phyloP scores from a whole-genome alignment of 2,797 vertebrate genomes.

The Paedocypris micromegethes region DNA sequence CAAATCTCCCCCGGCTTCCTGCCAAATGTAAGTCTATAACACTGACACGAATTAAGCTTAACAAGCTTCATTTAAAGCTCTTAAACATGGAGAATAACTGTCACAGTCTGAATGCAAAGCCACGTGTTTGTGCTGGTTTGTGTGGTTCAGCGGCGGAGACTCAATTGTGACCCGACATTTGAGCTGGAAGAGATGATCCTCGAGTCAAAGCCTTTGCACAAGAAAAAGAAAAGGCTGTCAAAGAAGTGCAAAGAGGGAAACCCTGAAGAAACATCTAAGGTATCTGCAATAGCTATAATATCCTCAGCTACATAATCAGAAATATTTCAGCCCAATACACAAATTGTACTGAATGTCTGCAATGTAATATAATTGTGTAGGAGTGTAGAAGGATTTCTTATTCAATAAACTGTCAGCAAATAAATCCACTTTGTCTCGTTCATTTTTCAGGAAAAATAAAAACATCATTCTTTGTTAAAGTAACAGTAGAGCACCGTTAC shows the following conservation, averaged over 20 bases:
- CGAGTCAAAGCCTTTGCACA: slow-evolving; percentile 95
- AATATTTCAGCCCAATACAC: too few species aligned
- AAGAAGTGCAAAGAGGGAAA: slow-evolving; percentile 79
- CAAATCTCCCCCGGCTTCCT: slow-evolving; percentile 82
- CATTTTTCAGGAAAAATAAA: too few species aligned
- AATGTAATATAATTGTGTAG: too few species aligned
- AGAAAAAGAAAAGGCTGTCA: slow-evolving; percentile 94
- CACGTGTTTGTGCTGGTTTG: neutral
- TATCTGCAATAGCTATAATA: slow-evolving; percentile 44
- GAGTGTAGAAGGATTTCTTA: too few species aligned
- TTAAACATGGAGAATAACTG: neutral
- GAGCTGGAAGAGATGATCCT: slow-evolving; percentile 99
- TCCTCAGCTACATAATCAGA: too few species aligned
- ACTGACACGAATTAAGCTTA: neutral
- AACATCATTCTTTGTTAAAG: too few species aligned
- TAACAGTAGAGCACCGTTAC: too few species aligned
- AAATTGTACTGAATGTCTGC: too few species aligned
- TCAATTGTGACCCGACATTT: slow-evolving; percentile 95
- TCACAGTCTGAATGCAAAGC: neutral
- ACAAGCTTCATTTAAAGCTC: neutral
- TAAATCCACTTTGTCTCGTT: too few species aligned
- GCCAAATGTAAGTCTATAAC: slow-evolving; percentile 76
- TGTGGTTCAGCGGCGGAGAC: slow-evolving; percentile 75
- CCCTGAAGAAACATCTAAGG: slow-evolving; percentile 80
- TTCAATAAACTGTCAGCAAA: too few species aligned